These are phyloP conservation scores for Drosophila kuntzei DNA, from an alignment of 2,888 invertebrate genomes.

Conservation along the genomic window DNA sequence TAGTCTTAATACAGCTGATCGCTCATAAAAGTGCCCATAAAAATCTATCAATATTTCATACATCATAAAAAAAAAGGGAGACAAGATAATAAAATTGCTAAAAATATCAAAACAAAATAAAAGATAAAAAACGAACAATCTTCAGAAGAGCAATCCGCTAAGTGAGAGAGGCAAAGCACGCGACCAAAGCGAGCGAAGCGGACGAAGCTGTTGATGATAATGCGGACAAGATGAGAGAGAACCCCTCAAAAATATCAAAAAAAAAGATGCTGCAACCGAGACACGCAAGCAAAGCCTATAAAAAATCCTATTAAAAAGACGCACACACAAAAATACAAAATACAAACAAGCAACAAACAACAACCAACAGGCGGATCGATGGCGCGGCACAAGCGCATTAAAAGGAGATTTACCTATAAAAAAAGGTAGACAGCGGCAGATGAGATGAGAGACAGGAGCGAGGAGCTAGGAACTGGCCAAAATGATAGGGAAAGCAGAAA, in stretches of 20 bases:
- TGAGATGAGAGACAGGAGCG: constrained; percentile 47
- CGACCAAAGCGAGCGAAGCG: constrained; percentile 64
- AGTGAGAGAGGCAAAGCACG: constrained; percentile 59
- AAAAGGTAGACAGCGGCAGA: constrained; percentile 68
- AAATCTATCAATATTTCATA: constrained; percentile 67
- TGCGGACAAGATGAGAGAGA: constrained; percentile 11
- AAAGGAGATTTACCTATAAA: constrained; percentile 78
- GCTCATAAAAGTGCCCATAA: constrained; percentile 26
- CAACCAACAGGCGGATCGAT: constrained; percentile 65
- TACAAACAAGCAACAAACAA: constrained; percentile 48
- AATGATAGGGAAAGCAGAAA: constrained; percentile 66
- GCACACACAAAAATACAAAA: constrained; percentile 55
- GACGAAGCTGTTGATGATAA: constrained; percentile 16
- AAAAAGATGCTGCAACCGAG: constrained; percentile 49
- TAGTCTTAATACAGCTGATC: constrained; percentile 43
- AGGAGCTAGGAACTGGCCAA: constrained; percentile 31
- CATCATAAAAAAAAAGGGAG: constrained; percentile 56
- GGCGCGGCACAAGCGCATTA: constrained; percentile 66
- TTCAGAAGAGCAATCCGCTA: constrained; percentile 32
- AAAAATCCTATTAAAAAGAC: constrained; percentile 81
- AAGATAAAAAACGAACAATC: constrained; percentile 38
- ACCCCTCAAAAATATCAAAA: constrained; percentile 29
- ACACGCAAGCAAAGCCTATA: constrained; percentile 58
- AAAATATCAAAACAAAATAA: constrained; percentile 66
- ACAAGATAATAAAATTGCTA: constrained; percentile 67